Percentiles rank a stretch among this genome's conserved stretches.
Evolutionary conservation across 2,888 invertebrate genomes (phyloP).

Genomic region (Ochropacha duplaris): DNA sequence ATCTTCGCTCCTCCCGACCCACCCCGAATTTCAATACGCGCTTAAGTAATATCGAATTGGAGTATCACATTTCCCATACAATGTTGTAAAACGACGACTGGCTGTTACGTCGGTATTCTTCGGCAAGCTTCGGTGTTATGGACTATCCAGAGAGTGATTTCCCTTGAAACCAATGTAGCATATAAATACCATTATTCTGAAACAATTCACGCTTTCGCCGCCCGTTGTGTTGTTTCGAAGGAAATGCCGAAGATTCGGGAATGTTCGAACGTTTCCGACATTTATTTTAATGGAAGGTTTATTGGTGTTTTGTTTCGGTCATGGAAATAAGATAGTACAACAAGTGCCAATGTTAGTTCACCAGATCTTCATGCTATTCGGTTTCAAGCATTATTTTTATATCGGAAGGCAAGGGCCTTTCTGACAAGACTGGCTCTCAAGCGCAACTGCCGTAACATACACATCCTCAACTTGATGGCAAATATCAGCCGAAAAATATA

Average conservation of each 20-base stretch:
- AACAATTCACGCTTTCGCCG: constrained; percentile 73
- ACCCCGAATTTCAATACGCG: constrained; percentile 69
- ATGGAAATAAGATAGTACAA: neutral
- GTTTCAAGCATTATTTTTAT: too few relatives aligned
- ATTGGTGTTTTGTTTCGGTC: neutral
- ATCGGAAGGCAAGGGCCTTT: too few relatives aligned
- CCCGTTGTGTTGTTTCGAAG: constrained; percentile 61
- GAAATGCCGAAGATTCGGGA: constrained; percentile 33
- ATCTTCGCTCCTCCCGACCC: constrained; percentile 63
- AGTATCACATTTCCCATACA: constrained; percentile 44
- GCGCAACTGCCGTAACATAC: too few relatives aligned
- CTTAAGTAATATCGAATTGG: constrained; percentile 70
- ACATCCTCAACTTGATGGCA: neutral
- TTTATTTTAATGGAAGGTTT: constrained; percentile 4
- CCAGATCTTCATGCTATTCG: too few relatives aligned
- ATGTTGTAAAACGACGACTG: constrained; percentile 45
- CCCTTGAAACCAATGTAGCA: constrained; percentile 82
- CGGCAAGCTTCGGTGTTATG: constrained; percentile 54
- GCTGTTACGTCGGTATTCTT: constrained; percentile 37
- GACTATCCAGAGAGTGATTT: constrained; percentile 78
- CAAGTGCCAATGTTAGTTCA: neutral
- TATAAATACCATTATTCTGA: constrained; percentile 81
- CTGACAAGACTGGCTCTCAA: too few relatives aligned
- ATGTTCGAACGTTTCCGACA: neutral
- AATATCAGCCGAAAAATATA: neutral